phyloP scores from a whole-genome alignment of 2,113 vertebrate genomes.

The Strigops habroptila region DNA sequence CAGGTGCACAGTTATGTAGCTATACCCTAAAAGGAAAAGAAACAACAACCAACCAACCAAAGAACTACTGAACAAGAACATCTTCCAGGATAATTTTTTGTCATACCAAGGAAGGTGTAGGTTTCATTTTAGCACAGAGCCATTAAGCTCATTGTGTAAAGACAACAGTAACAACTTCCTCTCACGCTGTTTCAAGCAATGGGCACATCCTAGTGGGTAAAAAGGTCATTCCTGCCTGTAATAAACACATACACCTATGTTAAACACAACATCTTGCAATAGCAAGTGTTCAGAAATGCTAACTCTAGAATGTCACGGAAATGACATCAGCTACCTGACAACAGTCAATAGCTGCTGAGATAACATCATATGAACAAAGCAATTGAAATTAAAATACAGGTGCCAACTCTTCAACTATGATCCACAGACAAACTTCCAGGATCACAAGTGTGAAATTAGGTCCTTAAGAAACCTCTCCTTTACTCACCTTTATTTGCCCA shows the following conservation, averaged over 20 bases:
- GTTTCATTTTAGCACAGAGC: not conserved
- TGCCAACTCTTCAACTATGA: not conserved
- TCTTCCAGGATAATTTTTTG: not conserved
- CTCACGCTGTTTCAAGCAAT: not conserved
- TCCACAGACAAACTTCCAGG: not conserved
- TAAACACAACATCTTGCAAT: not conserved
- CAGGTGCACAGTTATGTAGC: not conserved
- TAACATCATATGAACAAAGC: not conserved
- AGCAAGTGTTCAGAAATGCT: not conserved
- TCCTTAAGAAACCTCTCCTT: not conserved
- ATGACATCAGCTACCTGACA: not conserved
- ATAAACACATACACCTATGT: not conserved
- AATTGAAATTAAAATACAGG: not conserved
- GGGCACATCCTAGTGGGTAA: not conserved
- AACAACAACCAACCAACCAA: too few species aligned
- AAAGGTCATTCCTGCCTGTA: not conserved
- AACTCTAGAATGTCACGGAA: not conserved
- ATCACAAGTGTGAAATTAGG: not conserved
- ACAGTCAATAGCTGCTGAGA: not conserved
- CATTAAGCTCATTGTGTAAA: not conserved
- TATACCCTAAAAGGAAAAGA: not conserved
- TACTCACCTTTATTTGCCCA: not conserved
- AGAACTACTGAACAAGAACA: not conserved
- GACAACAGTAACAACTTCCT: not conserved
- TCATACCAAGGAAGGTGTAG: not conserved